Percentiles rank a stretch among this genome's conserved stretches.
These are phyloP conservation scores for Dendrocincla fuliginosa DNA, from an alignment of 2,797 vertebrate species.

Conservation along the genomic window DNA sequence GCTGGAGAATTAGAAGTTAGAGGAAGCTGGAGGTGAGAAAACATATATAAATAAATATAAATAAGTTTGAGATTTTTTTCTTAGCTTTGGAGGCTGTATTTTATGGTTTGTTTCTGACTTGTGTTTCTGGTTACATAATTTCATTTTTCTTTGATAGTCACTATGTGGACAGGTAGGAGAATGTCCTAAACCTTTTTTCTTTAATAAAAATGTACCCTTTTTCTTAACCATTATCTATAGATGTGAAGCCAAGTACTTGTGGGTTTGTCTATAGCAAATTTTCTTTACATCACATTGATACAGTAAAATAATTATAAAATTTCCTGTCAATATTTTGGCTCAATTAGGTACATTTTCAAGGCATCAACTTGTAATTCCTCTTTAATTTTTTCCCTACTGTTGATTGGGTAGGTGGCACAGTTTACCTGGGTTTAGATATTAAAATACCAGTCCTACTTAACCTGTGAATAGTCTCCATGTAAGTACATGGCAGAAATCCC, in stretches of 20 bases:
- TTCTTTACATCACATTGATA: neutral
- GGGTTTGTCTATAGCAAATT: neutral
- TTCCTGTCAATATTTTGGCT: neutral
- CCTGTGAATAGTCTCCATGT: neutral
- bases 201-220: neutral
- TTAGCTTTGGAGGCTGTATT: neutral
- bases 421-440: neutral
- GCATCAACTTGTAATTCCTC: neutral
- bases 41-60: neutral
- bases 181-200: neutral
- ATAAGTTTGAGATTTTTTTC: fast-evolving
- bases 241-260: neutral
- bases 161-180: neutral
- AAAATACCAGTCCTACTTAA: neutral
- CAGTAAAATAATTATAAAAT: neutral
- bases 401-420: neutral
- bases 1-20: neutral
- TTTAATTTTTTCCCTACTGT: neutral
- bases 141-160: neutral
- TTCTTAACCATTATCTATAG: neutral
- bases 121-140: neutral
- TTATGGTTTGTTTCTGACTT: neutral
- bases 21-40: neutral
- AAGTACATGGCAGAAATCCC: neutral
- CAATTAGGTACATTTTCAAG: neutral